Conservation (phyloP, 2,888 invertebrate genomes). For the Macaria liturata region DNA sequence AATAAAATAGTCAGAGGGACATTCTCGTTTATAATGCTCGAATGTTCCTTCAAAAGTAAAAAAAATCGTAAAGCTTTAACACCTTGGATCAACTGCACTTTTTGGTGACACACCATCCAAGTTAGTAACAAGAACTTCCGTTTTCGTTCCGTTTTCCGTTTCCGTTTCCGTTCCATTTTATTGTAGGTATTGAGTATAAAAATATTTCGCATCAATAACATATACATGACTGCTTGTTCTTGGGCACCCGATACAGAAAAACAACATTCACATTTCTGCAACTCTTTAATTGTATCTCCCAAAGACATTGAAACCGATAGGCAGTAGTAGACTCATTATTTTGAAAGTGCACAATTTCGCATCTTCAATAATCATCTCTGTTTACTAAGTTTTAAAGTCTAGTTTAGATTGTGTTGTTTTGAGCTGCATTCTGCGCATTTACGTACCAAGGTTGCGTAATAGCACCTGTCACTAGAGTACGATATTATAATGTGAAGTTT, state of each 20-base stretch:
- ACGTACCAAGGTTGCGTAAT: conserved; percentile 43
- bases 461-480: conserved; percentile 40
- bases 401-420: conserved; percentile 7
- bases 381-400: conserved; percentile 1
- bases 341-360: conserved; percentile 19
- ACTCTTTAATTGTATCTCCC: conserved; percentile 13
- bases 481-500: conserved; percentile 21
- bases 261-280: conserved; percentile 11
- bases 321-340: conserved; percentile 8
- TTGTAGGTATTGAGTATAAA: too few relatives aligned
- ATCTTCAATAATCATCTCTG: conserved; percentile 7
- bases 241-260: neutral
- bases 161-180: too few relatives aligned
- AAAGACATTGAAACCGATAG: conserved; percentile 22
- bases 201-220: too few relatives aligned
- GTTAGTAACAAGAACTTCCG: too few relatives aligned
- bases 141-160: too few relatives aligned
- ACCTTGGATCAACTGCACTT: too few relatives aligned
- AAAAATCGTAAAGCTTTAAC: too few relatives aligned
- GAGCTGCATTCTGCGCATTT: conserved; percentile 27
- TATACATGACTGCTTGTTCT: too few relatives aligned
- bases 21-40: too few relatives aligned
- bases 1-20: too few relatives aligned
- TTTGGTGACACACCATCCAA: too few relatives aligned
- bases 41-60: too few relatives aligned